Conservation (phyloP, 2,888 invertebrate species). For the Heliconius charithonia region DNA sequence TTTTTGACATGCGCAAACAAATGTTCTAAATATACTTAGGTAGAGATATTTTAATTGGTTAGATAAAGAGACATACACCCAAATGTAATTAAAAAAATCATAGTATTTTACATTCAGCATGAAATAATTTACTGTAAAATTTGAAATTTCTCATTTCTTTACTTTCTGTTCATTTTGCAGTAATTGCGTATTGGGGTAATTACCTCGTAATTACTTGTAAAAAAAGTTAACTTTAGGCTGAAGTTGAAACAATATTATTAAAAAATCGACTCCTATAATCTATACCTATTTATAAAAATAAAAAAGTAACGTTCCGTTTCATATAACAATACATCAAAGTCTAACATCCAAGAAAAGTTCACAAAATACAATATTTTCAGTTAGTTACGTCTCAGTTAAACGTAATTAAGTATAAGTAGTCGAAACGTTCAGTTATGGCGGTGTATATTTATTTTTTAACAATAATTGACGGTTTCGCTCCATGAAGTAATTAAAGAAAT, state of each 20-base stretch:
- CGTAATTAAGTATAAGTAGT: slow-evolving; percentile 81
- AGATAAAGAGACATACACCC: no score
- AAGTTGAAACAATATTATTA: background rate
- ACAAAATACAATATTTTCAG: slow-evolving; percentile 76
- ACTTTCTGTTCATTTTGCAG: background rate
- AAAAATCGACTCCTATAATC: background rate
- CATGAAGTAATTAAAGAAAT: slow-evolving; percentile 71
- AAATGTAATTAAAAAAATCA: no score
- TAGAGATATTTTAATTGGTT: no score
- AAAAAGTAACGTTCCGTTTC: slow-evolving; percentile 59
- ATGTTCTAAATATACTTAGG: no score
- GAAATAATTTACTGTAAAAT: no score
- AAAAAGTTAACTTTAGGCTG: no score
- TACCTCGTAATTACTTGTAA: background rate
- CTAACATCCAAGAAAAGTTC: slow-evolving; percentile 63
- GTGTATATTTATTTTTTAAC: slow-evolving; percentile 64
- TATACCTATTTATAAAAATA: slow-evolving; percentile 56
- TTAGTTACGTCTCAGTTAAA: slow-evolving; percentile 80
- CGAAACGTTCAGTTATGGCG: slow-evolving; percentile 64
- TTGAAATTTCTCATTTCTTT: no score
- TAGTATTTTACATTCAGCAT: background rate
- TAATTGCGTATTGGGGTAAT: background rate
- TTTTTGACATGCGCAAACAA: background rate
- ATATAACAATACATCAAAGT: slow-evolving; percentile 76
- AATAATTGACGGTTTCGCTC: slow-evolving; percentile 74